Evolutionary conservation across 2,888 invertebrate genomes (phyloP).

Genomic region (Archips crataeganus): DNA sequence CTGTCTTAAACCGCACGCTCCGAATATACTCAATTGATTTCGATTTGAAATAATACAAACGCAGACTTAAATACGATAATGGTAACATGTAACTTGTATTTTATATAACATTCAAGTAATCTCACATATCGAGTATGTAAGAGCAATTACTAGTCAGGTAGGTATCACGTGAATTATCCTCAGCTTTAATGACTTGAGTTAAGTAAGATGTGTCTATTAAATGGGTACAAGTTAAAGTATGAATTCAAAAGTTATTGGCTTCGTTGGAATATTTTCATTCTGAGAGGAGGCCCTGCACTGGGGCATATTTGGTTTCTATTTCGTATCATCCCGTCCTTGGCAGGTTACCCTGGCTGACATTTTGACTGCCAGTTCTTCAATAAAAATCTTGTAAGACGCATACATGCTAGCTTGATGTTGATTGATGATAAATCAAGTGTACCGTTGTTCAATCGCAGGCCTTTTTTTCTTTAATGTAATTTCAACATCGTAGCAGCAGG

Average conservation of each 20-base stretch:
- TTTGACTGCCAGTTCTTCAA: neutral
- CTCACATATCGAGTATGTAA: constrained; percentile 37
- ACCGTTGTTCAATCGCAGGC: constrained; percentile 1
- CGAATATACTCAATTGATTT: constrained; percentile 36
- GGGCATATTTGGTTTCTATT: neutral
- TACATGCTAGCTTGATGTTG: neutral
- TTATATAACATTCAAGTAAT: constrained; percentile 40
- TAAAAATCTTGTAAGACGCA: neutral
- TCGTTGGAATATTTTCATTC: constrained; percentile 8
- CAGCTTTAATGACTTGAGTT: constrained; percentile 29
- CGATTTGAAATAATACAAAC: constrained; percentile 27
- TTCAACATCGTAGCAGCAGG: neutral
- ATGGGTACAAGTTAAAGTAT: constrained; percentile 7
- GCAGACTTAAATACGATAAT: constrained; percentile 28
- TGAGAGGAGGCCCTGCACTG: too few species aligned
- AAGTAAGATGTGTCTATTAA: constrained; percentile 31
- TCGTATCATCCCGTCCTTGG: neutral
- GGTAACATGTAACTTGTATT: constrained; percentile 33
- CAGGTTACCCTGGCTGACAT: neutral
- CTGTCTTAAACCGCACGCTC: constrained; percentile 27
- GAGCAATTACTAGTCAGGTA: constrained; percentile 37
- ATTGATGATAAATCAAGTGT: neutral
- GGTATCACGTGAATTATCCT: constrained; percentile 33
- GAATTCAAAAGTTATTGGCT: constrained; percentile 12
- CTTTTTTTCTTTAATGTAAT: neutral